Base-by-base conservation (phyloP, 2,888 invertebrate species). In the Drosophila seclusa region DNA sequence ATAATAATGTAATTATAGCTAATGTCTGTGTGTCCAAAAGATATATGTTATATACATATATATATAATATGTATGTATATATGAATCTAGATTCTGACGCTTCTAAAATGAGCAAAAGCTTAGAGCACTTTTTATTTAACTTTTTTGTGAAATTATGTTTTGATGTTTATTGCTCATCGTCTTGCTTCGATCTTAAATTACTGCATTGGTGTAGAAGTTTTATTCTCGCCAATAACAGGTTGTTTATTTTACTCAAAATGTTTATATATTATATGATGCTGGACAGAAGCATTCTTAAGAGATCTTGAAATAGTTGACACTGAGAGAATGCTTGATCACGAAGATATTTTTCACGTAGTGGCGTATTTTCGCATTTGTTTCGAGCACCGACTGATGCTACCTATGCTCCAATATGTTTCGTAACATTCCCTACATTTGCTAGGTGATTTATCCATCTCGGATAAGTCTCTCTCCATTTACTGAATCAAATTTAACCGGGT, bases 1-100 rank as follows among this genome's bases (percentile, higher is more conserved):
- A n/a, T n/a, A n/a, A n/a, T 80, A 77, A 54, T 48, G 66, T 70
- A 71, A 64, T 71, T 71, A 65, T 71, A 67, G 58, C 63, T 63
- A 70, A 76, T 86, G 72, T 80, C 73, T 83, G 62, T 80, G 63
- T 83, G 89, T 84, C 82, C 82, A 81, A 78, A 63, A 58, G 59
- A 82, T 72, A 83, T 80, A 74, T 68, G 40, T 65, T 48, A 62
- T 68, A 54, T 40, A 58, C 54, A 62, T 54, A 68, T 53, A 24
- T 58, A 59, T 58, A 68, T 53, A 45, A 16, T 16, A 24, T 45
- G 24, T 16, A 24, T 16, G 16, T 45, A 45, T 27, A 45, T 24
- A 16, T 45, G 45, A 45, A 8, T 24, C 27, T 45, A 16, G 16
- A 2, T 16, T 45, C 24, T 24, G 4, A 45, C 21, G 45, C 16